These are phyloP conservation scores for Paguma larvata DNA, from an alignment of 2,797 vertebrate genomes.

Conservation along the genomic window DNA sequence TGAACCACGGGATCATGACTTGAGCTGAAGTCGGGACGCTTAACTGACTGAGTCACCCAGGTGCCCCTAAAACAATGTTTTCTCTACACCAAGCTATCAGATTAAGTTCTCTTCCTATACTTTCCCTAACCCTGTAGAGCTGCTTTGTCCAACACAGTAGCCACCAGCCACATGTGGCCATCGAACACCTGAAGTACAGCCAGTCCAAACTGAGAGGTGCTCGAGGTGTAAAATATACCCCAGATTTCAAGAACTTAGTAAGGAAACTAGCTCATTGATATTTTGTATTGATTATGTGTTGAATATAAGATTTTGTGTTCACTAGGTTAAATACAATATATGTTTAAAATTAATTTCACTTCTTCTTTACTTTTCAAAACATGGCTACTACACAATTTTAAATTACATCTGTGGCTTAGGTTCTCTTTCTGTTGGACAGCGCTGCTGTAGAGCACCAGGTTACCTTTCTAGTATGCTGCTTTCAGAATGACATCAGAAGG, in stretches of 20 bases:
- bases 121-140: background rate
- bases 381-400: background rate
- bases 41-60: too few relatives aligned
- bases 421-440: background rate
- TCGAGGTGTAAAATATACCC: background rate
- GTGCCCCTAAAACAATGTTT: background rate
- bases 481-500: background rate
- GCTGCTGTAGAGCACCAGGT: background rate
- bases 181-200: background rate
- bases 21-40: too few relatives aligned
- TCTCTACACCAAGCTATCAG: background rate
- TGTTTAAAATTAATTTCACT: slow-evolving; percentile 26
- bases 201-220: background rate
- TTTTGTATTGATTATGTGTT: background rate
- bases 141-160: background rate
- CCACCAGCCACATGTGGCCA: background rate
- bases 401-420: background rate
- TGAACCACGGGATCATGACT: too few relatives aligned
- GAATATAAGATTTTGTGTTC: background rate
- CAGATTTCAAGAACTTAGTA: background rate
- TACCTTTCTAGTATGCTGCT: background rate
- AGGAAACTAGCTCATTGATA: background rate
- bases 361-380: background rate
- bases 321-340: background rate
- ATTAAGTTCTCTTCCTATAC: background rate